Base-by-base conservation (phyloP, 2,888 invertebrate species). In the Eristalis pertinax region DNA sequence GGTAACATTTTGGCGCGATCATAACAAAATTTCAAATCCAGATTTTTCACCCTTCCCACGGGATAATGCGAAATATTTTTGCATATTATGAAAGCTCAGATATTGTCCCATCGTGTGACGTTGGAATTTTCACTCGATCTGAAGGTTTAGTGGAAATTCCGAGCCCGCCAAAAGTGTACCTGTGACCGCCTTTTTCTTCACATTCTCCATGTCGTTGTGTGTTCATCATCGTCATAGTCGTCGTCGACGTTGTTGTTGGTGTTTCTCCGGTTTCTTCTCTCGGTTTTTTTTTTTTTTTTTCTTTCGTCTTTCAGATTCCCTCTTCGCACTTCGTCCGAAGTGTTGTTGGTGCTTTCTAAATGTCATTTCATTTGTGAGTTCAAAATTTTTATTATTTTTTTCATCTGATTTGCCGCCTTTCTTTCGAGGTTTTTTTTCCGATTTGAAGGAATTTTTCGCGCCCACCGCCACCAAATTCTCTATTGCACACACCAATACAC, bases 121-220 rank as follows among this genome's bases (percentile, higher is more conserved):
- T 70, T 80, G 24, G 56, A 74, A 84, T 77, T 84, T 74, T 84
- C 38, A 0, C 0, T 13, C 26, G 77, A 50, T 29, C 24, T 26
- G 29, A 11, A 81, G 69, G 80, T 88, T 84, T 88, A 32, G 70
- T 58, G 74, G 60, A 74, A 84, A 65, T 84, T 84, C 56, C 15
- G 29, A 81, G 84, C 84, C 84, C 88, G 84, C 84, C 88, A 84
- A 88, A 88, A 83, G 43, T 65, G 35, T 76, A 29, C 43, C 81
- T 65, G 72, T 87, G 83, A 87, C 88, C 88, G 88, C 88, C 88
- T 84, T 88, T 88, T 87, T 88, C 64, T 38, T 29, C 43, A 41
- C 58, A 43, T 75, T 43, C 50, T 50, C 50, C 19, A n/a, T 50
- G 50, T 50, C 50, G 50, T 19, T 50, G 19, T 50, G 50, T 50